Conservation (phyloP, 2,888 invertebrate species). For the Desoria tigrina region DNA sequence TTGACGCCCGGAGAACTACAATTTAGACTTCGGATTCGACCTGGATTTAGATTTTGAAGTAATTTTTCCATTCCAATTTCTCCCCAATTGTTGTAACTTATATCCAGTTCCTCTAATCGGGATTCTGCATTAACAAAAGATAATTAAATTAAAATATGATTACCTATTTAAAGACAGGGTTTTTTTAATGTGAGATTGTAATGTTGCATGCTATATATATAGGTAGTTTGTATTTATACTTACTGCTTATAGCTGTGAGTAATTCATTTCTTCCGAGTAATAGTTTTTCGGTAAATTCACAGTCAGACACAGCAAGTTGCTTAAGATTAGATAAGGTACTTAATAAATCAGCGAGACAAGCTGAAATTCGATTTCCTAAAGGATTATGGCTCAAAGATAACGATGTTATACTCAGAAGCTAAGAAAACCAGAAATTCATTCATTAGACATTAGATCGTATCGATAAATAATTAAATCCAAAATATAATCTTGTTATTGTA, state of each 20-base stretch:
- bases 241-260: slow-evolving; percentile 35
- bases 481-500: not conserved
- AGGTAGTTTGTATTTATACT: too few species aligned
- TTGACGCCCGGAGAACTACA: slow-evolving; percentile 22
- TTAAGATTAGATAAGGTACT: slow-evolving; percentile 33
- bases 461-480: too few species aligned
- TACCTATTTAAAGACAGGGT: not conserved
- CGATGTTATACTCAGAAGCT: slow-evolving; percentile 26
- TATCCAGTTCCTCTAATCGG: slow-evolving; percentile 39
- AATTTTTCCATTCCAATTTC: slow-evolving; percentile 38
- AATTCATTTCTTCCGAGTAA: slow-evolving; percentile 32
- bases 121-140: slow-evolving; percentile 31
- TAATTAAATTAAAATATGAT: too few species aligned
- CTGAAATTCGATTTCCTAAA: slow-evolving; percentile 39
- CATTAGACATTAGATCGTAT: slow-evolving; percentile 7
- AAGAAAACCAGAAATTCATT: slow-evolving; percentile 9
- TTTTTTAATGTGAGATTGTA: not conserved
- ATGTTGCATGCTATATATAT: not conserved
- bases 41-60: slow-evolving; percentile 28
- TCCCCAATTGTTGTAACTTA: slow-evolving; percentile 45
- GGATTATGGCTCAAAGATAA: slow-evolving; percentile 48
- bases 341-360: slow-evolving; percentile 27
- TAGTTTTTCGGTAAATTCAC: slow-evolving; percentile 40
- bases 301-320: slow-evolving; percentile 35
- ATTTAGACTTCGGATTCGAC: slow-evolving; percentile 26